These are phyloP conservation scores for Pyrgilauda ruficollis DNA, from an alignment of 2,113 vertebrate species.

Conservation along the genomic window DNA sequence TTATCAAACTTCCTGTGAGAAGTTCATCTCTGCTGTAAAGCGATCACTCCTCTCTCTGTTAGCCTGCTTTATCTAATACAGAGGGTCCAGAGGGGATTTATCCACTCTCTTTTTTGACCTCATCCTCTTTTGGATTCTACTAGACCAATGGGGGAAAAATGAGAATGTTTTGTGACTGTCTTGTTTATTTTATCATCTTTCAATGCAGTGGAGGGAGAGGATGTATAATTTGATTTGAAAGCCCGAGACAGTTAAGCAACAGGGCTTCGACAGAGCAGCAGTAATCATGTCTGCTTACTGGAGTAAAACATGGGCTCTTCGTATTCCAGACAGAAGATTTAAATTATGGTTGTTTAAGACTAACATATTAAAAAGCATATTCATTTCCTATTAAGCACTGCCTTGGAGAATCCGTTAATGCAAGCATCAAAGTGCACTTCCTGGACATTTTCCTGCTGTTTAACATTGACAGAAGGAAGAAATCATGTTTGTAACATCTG, in stretches of 20 bases:
- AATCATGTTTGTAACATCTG: not conserved
- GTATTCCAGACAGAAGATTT: slow-evolving; percentile 60
- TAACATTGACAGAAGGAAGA: not conserved
- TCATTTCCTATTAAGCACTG: slow-evolving; percentile 4
- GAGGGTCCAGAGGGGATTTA: slow-evolving; percentile 7
- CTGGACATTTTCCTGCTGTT: not conserved
- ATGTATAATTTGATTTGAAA: slow-evolving; percentile 57
- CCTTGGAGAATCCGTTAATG: not conserved
- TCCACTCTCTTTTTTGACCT: slow-evolving; percentile 6
- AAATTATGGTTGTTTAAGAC: slow-evolving; percentile 49
- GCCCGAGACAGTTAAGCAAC: slow-evolving; percentile 26
- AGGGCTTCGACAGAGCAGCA: not conserved
- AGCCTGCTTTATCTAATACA: slow-evolving; percentile 55
- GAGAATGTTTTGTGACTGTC: not conserved
- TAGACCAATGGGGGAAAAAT: not conserved
- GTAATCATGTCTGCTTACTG: slow-evolving; percentile 30
- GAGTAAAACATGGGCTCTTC: slow-evolving; percentile 38
- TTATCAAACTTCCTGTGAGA: slow-evolving; percentile 57
- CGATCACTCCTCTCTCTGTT: slow-evolving; percentile 32
- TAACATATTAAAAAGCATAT: slow-evolving; percentile 39
- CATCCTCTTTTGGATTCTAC: slow-evolving; percentile 24
- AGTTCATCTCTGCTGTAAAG: slow-evolving; percentile 46
- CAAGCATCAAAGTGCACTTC: not conserved
- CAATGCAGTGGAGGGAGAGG: not conserved
- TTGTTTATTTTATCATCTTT: slow-evolving; percentile 47